phyloP scores from a whole-genome alignment of 2,113 vertebrate genomes.

The Anolis sagrei region DNA sequence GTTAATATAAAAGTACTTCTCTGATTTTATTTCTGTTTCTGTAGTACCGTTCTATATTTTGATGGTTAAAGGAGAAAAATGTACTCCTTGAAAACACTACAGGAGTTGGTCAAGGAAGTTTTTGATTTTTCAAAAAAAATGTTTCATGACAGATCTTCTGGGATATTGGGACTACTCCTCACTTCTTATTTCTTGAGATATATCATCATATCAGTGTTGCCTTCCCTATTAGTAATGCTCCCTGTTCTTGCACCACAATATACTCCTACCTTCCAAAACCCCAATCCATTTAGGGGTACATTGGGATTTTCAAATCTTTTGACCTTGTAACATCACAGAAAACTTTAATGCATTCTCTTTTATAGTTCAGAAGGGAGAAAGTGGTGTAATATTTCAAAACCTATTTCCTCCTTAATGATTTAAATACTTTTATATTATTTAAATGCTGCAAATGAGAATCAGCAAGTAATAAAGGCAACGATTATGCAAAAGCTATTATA shows the following conservation, averaged over 20 bases:
- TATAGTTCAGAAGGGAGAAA: not conserved
- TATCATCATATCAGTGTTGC: not conserved
- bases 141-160: too few relatives aligned
- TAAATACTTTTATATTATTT: not conserved
- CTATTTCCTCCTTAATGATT: not conserved
- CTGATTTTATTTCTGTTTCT: not conserved
- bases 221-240: not conserved
- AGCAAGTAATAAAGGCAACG: constrained; percentile 1
- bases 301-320: not conserved
- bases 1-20: not conserved
- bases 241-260: not conserved
- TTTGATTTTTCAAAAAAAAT: too few relatives aligned
- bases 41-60: not conserved
- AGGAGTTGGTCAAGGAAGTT: too few relatives aligned
- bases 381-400: not conserved
- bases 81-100: not conserved
- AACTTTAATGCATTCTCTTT: not conserved
- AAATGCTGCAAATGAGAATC: not conserved
- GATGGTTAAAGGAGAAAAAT: not conserved
- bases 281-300: not conserved
- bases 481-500: not conserved
- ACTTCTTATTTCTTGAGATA: too few relatives aligned
- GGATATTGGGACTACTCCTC: too few relatives aligned
- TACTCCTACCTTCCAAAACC: not conserved
- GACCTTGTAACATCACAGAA: not conserved